A percentile compares a stretch with the other conserved stretches of the same genome.
These are phyloP conservation scores for Actias luna DNA, from an alignment of 2,888 invertebrate genomes.

Conservation along the genomic window DNA sequence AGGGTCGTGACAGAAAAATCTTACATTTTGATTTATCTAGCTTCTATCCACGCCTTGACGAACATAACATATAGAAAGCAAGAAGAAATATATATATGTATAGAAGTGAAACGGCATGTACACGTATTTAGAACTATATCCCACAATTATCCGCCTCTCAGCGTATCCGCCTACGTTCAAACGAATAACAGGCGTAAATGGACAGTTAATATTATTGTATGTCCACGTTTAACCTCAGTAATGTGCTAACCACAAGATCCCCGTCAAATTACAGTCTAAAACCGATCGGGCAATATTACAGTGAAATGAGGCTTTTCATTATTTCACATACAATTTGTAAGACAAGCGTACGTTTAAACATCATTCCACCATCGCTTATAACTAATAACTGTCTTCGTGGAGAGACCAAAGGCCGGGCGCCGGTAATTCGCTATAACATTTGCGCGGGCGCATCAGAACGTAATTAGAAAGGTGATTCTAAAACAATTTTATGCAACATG, in stretches of 20 bases:
- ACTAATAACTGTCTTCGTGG: conserved; percentile 75
- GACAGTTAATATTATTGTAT: conserved; percentile 7
- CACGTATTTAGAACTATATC: neutral
- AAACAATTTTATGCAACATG: neutral
- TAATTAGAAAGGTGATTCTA: conserved; percentile 34
- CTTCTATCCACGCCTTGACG: too few relatives aligned
- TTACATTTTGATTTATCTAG: too few relatives aligned
- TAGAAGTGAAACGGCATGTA: too few relatives aligned
- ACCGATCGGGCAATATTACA: conserved; percentile 14
- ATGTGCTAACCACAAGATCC: conserved; percentile 4
- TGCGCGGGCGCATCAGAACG: conserved; percentile 68
- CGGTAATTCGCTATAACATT: conserved; percentile 73
- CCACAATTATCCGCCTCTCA: neutral
- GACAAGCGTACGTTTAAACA: conserved; percentile 65
- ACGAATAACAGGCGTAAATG: conserved; percentile 9
- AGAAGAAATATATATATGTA: too few relatives aligned
- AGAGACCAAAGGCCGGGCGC: conserved; percentile 77
- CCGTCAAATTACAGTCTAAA: conserved; percentile 21
- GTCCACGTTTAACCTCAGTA: conserved; percentile 11
- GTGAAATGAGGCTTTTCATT: conserved; percentile 50
- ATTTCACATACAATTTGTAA: conserved; percentile 73
- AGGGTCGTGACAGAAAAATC: too few relatives aligned
- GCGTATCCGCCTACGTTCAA: neutral
- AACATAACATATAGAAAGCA: too few relatives aligned
- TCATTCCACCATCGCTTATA: conserved; percentile 73